Conservation (phyloP, 1,140 invertebrate species). For the Conus ventricosus region DNA sequence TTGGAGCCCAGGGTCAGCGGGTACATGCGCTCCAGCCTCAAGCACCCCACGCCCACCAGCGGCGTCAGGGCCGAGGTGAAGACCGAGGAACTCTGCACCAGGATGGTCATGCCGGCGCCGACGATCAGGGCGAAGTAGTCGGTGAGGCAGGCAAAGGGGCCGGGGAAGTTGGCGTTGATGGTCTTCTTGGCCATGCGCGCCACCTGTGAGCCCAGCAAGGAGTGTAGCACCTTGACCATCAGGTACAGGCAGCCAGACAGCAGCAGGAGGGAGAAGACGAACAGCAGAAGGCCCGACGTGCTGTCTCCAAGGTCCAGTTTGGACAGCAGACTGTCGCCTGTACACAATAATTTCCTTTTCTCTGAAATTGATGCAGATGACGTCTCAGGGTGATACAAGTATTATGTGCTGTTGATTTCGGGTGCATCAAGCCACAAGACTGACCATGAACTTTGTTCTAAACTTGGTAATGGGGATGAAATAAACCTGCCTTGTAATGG, state of each 20-base stretch:
- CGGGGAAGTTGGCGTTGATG: slow-evolving; percentile 78
- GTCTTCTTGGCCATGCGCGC: slow-evolving; percentile 76
- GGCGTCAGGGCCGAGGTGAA: slow-evolving; percentile 82
- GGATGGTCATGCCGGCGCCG: slow-evolving; percentile 79
- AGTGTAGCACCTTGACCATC: slow-evolving; percentile 79
- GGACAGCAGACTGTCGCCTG: slow-evolving; percentile 60
- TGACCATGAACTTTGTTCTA: no score
- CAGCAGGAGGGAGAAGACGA: slow-evolving; percentile 76
- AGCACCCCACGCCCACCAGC: slow-evolving; percentile 80
- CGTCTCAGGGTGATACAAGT: not conserved
- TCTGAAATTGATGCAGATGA: slow-evolving; percentile 12
- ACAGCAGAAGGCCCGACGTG: slow-evolving; percentile 75
- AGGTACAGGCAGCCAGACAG: slow-evolving; percentile 77
- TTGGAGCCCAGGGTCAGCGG: slow-evolving; percentile 81
- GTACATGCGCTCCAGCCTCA: slow-evolving; percentile 80
- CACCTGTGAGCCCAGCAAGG: slow-evolving; percentile 75
- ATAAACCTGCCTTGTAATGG: no score
- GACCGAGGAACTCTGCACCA: slow-evolving; percentile 81
- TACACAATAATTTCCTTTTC: slow-evolving; percentile 15
- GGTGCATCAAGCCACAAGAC: no score
- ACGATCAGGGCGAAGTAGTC: slow-evolving; percentile 80
- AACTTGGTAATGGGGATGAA: no score
- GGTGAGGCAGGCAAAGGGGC: slow-evolving; percentile 75
- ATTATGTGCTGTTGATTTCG: not conserved
- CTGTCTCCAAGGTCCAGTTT: slow-evolving; percentile 72